phyloP scores from a whole-genome alignment of 2,888 invertebrate genomes.

The Tetanocera ferruginea region DNA sequence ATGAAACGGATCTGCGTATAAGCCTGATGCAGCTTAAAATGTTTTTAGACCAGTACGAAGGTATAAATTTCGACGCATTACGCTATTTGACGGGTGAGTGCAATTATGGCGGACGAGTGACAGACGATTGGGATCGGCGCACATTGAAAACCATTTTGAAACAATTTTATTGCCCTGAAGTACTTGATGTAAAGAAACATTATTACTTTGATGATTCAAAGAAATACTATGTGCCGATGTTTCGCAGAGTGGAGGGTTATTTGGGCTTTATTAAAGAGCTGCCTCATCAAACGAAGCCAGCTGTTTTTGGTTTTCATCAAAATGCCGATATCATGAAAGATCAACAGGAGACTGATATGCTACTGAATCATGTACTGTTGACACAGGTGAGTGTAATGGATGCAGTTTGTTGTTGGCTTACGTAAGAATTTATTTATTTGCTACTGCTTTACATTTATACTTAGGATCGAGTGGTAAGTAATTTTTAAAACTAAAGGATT shows the following conservation, averaged over 20 bases:
- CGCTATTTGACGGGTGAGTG: constrained; percentile 94
- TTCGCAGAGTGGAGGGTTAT: constrained; percentile 81
- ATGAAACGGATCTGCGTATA: constrained; percentile 93
- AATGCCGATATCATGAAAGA: constrained; percentile 95
- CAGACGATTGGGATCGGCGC: constrained; percentile 95
- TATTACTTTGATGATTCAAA: constrained; percentile 80
- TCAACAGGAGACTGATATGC: constrained; percentile 84
- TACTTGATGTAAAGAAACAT: constrained; percentile 74
- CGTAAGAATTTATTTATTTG: constrained; percentile 2
- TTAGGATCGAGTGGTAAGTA: constrained; percentile 70
- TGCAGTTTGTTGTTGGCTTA: background rate
- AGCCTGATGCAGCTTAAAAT: constrained; percentile 90
- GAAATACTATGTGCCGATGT: constrained; percentile 79
- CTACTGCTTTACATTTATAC: constrained; percentile 42
- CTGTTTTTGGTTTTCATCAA: constrained; percentile 92
- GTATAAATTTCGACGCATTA: constrained; percentile 88
- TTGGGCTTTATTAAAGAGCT: constrained; percentile 77
- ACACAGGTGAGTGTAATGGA: constrained; percentile 77
- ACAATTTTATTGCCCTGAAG: constrained; percentile 82
- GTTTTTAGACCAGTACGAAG: constrained; percentile 85
- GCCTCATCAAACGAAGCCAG: constrained; percentile 84
- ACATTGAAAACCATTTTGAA: constrained; percentile 85
- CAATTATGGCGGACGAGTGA: constrained; percentile 96
- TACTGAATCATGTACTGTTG: constrained; percentile 80
- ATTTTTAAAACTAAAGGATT: background rate